Evolutionary conservation across 2,113 vertebrate species (phyloP).

Genomic region (Eubucco bourcierii): DNA sequence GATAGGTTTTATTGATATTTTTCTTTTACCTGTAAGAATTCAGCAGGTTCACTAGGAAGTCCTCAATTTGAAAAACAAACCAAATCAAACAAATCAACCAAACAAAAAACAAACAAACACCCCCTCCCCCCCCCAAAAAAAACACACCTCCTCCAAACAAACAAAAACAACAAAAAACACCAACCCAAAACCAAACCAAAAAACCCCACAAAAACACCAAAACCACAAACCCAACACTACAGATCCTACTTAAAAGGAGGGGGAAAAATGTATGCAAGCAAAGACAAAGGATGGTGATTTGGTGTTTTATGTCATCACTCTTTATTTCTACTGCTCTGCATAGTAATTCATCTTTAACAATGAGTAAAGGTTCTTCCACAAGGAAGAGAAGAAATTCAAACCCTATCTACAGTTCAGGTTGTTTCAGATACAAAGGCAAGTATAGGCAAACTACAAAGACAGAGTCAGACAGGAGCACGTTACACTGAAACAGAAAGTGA

Average conservation of each 20-base stretch:
- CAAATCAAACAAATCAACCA: too few species aligned
- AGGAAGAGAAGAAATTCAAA: not conserved
- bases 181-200: too few species aligned
- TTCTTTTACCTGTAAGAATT: not conserved
- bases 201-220: too few species aligned
- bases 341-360: not conserved
- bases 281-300: not conserved
- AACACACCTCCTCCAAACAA: too few species aligned
- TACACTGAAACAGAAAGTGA: not conserved
- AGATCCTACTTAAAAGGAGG: not conserved
- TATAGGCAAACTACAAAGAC: not conserved
- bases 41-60: not conserved
- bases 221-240: not conserved
- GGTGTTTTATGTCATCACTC: not conserved
- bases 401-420: not conserved
- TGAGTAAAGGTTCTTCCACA: not conserved
- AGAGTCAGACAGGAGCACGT: not conserved
- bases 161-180: too few species aligned
- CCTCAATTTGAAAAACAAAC: not conserved
- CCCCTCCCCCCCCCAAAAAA: too few species aligned
- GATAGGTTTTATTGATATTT: too few species aligned
- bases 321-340: not conserved
- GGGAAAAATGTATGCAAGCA: not conserved
- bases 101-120: too few species aligned
- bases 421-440: not conserved